phyloP scores from a whole-genome alignment of 2,113 vertebrate genomes.

The Mellivora capensis region DNA sequence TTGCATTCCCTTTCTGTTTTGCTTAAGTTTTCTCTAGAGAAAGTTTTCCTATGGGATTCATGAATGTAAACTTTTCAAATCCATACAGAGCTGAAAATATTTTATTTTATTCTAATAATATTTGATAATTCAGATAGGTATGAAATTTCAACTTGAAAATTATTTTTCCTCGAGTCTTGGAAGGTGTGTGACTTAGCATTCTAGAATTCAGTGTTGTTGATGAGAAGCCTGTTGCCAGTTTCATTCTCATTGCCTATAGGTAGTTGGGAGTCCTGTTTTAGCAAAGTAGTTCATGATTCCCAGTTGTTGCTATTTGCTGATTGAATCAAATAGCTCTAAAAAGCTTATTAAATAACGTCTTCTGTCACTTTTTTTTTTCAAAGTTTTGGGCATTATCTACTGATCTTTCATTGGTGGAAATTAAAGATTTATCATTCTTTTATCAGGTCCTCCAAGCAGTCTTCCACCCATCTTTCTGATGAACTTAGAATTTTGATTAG shows the following conservation, averaged over 20 bases:
- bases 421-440: neutral
- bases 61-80: constrained; percentile 7
- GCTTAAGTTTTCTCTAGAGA: neutral
- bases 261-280: constrained; percentile 16
- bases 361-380: neutral
- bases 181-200: neutral
- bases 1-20: neutral
- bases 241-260: neutral
- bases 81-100: neutral
- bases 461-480: neutral
- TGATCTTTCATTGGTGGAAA: neutral
- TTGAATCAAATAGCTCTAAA: neutral
- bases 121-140: neutral
- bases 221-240: neutral
- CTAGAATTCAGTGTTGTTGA: neutral
- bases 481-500: neutral
- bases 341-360: neutral
- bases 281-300: neutral
- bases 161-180: neutral
- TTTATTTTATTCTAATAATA: neutral
- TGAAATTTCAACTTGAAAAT: neutral
- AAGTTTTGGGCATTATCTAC: neutral
- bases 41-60: neutral
- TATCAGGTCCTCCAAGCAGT: neutral
- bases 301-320: neutral